Evolutionary conservation across 2,888 invertebrate species (phyloP).

Genomic region (Watsonalla cultraria): DNA sequence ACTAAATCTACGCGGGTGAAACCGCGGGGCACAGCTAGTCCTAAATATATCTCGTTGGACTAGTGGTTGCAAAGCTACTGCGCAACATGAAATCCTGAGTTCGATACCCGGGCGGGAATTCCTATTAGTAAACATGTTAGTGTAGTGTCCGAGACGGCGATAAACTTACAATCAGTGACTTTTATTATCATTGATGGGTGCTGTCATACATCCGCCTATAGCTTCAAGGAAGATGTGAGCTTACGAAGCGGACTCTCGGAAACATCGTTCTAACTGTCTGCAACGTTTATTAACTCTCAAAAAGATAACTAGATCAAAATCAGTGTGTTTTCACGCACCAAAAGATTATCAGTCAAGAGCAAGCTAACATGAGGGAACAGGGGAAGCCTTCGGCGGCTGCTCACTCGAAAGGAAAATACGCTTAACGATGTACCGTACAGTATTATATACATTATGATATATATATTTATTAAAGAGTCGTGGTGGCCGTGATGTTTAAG

Average conservation of each 20-base stretch:
- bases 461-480: not conserved
- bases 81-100: too few species aligned
- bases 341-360: not conserved
- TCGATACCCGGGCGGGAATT: too few species aligned
- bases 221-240: too few species aligned
- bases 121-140: too few species aligned
- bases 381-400: not conserved
- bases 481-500: not conserved
- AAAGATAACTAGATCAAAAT: not conserved
- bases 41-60: too few species aligned
- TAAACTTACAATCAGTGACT: too few species aligned
- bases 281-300: not conserved
- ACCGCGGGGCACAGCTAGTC: too few species aligned
- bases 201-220: too few species aligned
- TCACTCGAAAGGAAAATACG: not conserved
- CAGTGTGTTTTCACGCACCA: not conserved
- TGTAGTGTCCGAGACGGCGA: too few species aligned
- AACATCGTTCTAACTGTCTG: not conserved
- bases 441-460: not conserved
- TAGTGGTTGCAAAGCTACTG: too few species aligned
- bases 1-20: too few species aligned
- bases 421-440: slow-evolving; percentile 1
- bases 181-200: too few species aligned
- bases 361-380: not conserved
- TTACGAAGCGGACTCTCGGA: not conserved